Evolutionary conservation across 2,797 vertebrate genomes (phyloP).

Genomic region (Ctenosaura bakeri): DNA sequence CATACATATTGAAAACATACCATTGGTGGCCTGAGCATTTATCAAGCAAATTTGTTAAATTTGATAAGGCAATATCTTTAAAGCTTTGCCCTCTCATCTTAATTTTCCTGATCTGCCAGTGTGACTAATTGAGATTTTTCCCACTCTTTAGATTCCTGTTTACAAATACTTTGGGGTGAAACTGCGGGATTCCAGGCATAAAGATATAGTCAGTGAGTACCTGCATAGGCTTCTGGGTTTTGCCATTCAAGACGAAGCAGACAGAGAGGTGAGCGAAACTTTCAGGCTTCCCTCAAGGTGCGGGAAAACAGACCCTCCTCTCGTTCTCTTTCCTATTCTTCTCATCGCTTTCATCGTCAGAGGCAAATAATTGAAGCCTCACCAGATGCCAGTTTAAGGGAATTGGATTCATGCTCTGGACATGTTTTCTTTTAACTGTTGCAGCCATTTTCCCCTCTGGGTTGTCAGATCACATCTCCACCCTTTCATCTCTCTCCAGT

Average conservation of each 20-base stretch:
- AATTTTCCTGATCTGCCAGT: background rate
- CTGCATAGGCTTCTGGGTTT: background rate
- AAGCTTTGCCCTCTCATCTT: background rate
- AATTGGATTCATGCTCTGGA: background rate
- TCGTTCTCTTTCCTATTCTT: background rate
- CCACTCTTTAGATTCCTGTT: background rate
- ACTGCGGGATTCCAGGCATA: background rate
- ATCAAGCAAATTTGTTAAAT: background rate
- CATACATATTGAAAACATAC: background rate
- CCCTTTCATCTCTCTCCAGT: background rate
- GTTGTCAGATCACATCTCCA: background rate
- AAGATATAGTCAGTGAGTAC: background rate
- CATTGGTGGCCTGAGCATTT: background rate
- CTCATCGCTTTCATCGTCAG: background rate
- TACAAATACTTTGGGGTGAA: slow-evolving; percentile 17
- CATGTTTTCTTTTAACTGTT: background rate
- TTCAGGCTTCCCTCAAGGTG: no score
- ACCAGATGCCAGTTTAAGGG: background rate
- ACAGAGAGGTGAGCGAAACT: slow-evolving; percentile 5
- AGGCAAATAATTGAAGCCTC: background rate
- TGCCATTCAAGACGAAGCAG: background rate
- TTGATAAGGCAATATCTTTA: background rate
- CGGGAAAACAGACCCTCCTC: background rate
- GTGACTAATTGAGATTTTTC: background rate
- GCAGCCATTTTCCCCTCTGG: background rate